phyloP scores from a whole-genome alignment of 2,888 invertebrate genomes.

The Dascillus cervinus region DNA sequence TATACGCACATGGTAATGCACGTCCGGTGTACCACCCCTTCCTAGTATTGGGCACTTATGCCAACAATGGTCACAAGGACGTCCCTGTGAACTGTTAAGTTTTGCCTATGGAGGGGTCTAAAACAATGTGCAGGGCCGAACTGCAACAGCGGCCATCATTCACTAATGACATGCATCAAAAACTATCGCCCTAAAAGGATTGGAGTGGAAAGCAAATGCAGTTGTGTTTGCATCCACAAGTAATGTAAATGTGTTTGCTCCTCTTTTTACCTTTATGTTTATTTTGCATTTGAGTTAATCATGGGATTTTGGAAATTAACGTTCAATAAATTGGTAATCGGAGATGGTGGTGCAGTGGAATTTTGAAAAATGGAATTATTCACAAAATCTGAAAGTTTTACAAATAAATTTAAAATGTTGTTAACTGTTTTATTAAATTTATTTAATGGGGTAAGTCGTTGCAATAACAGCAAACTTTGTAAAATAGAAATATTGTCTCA shows the following conservation, averaged over 20 bases:
- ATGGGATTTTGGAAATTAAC: too few species aligned
- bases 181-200: slow-evolving; percentile 19
- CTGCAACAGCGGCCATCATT: slow-evolving; percentile 26
- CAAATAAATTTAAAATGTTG: too few species aligned
- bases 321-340: too few species aligned
- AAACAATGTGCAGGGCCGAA: slow-evolving; percentile 33
- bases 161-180: slow-evolving; percentile 15
- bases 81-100: slow-evolving; percentile 22
- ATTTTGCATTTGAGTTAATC: too few species aligned
- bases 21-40: slow-evolving; percentile 34
- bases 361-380: too few species aligned
- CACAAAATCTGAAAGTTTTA: too few species aligned
- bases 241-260: slow-evolving; percentile 12
- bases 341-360: too few species aligned
- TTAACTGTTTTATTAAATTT: too few species aligned
- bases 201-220: slow-evolving; percentile 16
- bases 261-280: too few species aligned
- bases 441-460: too few species aligned
- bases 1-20: slow-evolving; percentile 31
- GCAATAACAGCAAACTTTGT: too few species aligned
- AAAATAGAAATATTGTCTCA: too few species aligned
- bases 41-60: slow-evolving; percentile 28
- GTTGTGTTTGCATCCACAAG: slow-evolving; percentile 18
- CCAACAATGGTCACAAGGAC: slow-evolving; percentile 28
- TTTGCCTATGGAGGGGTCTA: slow-evolving; percentile 27